Conservation (phyloP, 2,888 invertebrate genomes). For the Calameuta pallipes region DNA sequence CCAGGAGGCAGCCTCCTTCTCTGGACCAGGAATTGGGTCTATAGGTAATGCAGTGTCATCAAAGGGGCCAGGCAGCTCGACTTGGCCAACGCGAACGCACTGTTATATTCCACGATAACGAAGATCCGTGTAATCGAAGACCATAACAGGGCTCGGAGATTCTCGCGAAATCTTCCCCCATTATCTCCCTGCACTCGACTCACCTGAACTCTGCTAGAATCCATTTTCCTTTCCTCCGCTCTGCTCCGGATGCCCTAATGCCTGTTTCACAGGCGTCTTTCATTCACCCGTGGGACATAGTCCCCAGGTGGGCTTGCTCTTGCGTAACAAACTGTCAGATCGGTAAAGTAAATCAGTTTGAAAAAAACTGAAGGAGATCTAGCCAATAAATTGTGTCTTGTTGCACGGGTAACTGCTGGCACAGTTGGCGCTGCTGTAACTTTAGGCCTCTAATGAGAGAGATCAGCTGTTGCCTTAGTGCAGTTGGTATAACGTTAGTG, state of each 20-base stretch:
- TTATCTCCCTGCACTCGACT: too few relatives aligned
- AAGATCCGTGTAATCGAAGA: background rate
- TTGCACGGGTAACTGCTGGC: slow-evolving; percentile 9
- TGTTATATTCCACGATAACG: background rate
- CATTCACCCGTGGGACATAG: background rate
- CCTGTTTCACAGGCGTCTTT: background rate
- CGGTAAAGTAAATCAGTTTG: background rate
- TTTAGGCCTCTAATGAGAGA: slow-evolving; percentile 30
- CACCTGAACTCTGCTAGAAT: too few relatives aligned
- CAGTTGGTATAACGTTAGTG: slow-evolving; percentile 8
- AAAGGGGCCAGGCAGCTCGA: background rate
- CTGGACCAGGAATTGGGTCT: slow-evolving; percentile 41
- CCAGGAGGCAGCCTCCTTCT: slow-evolving; percentile 30
- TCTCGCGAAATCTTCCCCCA: background rate
- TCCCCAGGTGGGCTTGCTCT: background rate
- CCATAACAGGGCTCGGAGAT: background rate
- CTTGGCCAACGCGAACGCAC: background rate
- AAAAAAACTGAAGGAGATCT: slow-evolving; percentile 19
- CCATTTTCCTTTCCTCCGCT: background rate
- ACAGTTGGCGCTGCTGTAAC: slow-evolving; percentile 15
- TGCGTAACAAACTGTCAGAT: background rate
- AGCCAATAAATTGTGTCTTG: slow-evolving; percentile 26
- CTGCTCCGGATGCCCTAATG: background rate
- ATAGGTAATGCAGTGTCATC: slow-evolving; percentile 33
- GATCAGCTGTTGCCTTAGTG: slow-evolving; percentile 22